Percentiles rank a stretch among this genome's conserved stretches.
Evolutionary conservation across 2,888 invertebrate genomes (phyloP).

Genomic region (Rhamphomyia laevipes): DNA sequence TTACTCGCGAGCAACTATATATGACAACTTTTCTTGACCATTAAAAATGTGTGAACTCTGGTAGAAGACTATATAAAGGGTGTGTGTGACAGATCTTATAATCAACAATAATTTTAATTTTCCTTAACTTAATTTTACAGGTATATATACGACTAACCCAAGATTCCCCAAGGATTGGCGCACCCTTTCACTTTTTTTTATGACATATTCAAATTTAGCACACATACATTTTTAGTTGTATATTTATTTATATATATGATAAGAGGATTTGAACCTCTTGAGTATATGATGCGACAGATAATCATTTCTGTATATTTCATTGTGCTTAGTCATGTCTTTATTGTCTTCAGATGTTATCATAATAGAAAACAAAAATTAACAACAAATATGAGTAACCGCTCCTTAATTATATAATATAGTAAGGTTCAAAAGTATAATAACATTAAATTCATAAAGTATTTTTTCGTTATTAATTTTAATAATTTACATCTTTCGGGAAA

Average conservation of each 20-base stretch:
- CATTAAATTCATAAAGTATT: too few relatives aligned
- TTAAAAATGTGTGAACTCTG: too few relatives aligned
- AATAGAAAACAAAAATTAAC: neutral
- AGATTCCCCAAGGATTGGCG: conserved; percentile 1
- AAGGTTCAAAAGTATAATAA: too few relatives aligned
- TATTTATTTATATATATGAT: neutral
- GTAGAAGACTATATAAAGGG: neutral
- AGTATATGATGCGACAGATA: neutral
- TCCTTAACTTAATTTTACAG: neutral
- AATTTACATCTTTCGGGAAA: too few relatives aligned
- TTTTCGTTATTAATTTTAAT: too few relatives aligned
- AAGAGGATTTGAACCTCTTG: conserved; percentile 1
- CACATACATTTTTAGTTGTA: neutral
- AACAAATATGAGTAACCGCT: neutral
- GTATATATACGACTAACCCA: neutral
- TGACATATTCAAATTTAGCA: neutral
- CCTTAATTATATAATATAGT: neutral
- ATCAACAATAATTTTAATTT: neutral
- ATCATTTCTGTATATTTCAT: neutral
- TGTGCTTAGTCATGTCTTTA: conserved; percentile 2
- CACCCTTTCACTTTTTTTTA: neutral
- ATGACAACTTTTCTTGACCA: too few relatives aligned
- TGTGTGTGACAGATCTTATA: neutral
- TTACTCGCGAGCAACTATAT: too few relatives aligned
- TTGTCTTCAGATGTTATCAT: neutral